Evolutionary conservation across 2,113 vertebrate species (phyloP), one percentile per base, ranked within the genome.

Genomic region (Felis catus): DNA sequence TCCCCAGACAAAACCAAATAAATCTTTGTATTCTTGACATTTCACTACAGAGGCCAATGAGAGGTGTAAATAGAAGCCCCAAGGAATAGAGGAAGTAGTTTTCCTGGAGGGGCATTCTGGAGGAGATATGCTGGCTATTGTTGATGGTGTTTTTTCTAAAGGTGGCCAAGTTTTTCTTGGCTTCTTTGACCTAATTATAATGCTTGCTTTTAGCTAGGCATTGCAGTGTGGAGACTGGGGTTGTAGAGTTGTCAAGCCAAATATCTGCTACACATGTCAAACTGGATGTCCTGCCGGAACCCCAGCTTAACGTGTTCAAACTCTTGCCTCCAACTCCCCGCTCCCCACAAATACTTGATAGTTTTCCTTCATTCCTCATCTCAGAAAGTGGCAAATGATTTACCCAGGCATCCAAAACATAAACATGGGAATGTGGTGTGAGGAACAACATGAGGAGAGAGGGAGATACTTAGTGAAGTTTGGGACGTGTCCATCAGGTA

Each of bases 1-100:
- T 66, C 70, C 92, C 66, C 76, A 93, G 92, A 96, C 94, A 98
- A 97, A 96, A 91, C 80, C 97, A 96, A 97, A 96, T 96, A 88
- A 92, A 94, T 95, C 95, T 92, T 91, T 96, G 96, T 97, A 41
- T 88, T 97, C 78, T 89, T 91, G 92, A 97, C 91, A 93, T 97
- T 92, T 82, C 55, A 76, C 66, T 80, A 16, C 39, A 90, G 88
- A 96, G 73, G 94, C 80, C 76, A 90, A 18, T 36, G 55, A 89
- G 81, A 88, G 95, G 81, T 92, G 84, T 96, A 96, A 97, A 93
- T 93, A 97, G 92, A 98, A 97, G 63, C 68, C 48, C 66, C 8
- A n/a, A 96, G 76, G 95, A 94, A 89, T 36, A 85, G 91, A 96
- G 80, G 76, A 92, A 85, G 21, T 71, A 41, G 31, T 96, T 94